phyloP scores from a whole-genome alignment of 2,888 invertebrate genomes.

The Pandemis heparana region DNA sequence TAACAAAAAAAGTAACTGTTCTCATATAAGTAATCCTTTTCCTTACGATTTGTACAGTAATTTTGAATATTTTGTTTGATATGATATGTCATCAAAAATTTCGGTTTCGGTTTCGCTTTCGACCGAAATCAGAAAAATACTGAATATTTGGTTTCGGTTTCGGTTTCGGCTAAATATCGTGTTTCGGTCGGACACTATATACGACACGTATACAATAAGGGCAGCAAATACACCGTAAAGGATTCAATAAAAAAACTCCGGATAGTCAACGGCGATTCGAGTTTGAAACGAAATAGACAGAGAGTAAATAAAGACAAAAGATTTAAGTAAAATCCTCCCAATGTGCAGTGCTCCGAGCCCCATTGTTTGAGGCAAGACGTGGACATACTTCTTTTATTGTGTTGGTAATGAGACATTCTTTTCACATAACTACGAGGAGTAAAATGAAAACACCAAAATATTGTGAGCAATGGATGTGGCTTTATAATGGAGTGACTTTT shows the following conservation, averaged over 20 bases:
- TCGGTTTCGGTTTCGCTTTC: no score
- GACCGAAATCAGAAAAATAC: no score
- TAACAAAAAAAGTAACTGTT: no score
- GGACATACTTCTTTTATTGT: constrained; percentile 49
- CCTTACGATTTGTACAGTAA: no score
- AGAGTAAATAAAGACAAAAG: constrained; percentile 46
- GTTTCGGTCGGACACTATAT: no score
- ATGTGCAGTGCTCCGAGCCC: constrained; percentile 44
- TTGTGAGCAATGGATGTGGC: neutral
- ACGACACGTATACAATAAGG: neutral
- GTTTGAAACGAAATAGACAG: constrained; percentile 17
- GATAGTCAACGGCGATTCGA: neutral
- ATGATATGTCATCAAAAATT: no score
- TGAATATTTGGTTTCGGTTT: no score
- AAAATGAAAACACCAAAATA: neutral
- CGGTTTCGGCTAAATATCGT: no score
- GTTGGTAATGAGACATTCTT: constrained; percentile 52
- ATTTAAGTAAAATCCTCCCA: constrained; percentile 49
- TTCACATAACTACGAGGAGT: constrained; percentile 20
- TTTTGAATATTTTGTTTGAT: no score
- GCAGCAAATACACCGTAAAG: neutral
- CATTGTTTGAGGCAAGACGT: constrained; percentile 51
- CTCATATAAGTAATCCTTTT: no score
- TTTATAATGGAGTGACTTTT: neutral
- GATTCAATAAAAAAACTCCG: constrained; percentile 3